Base-by-base conservation (phyloP, 2,888 invertebrate species). In the Caenorhabditis doughertyi region DNA sequence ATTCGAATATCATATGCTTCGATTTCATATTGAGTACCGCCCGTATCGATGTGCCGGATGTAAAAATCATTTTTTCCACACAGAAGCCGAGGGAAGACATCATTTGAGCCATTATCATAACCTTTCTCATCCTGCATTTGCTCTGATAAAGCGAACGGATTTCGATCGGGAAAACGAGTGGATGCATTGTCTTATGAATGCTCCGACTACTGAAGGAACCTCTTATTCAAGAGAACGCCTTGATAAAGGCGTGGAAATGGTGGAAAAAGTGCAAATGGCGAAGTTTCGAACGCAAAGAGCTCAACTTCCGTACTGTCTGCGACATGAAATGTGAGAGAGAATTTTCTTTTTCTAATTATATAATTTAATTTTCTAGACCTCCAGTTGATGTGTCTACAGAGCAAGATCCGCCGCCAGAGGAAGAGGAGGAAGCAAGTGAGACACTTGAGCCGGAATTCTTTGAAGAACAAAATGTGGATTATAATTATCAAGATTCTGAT, bases 11-110 rank as follows among this genome's bases (percentile, higher is more conserved):
- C 81, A 81, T 25, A 64, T 71, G 27, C 62, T 70, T 23, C 62
- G 56, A 9, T 44, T 25, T 32, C 81, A 81, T 39, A 47, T 81
- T 21, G 1, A 9, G 25, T 76, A 81, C 35, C 64, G 58, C 1
- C 81, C 81, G 32, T 81, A 62, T 55, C 70, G 56, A 13, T 81
- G 81, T 32, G 25, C 65, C 9, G 49, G 42, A 0, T 81, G 81
- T 44, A 49, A 47, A 8, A 29, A 44, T n/a, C 35, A 44, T 21
- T 7, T 42, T 2, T 76, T 81, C 39, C 70, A 81, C 58, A 81
- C 70, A 7, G 81, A 81, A 32, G 55, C 58, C 2, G 81, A 81
- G 58, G 74, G 70, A 21, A 27, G 64, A 42, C 72, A 74, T 58
- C 81, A 81, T 68, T 21, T n/a, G n/a, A n/a, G n/a, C n/a, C n/a